Evolutionary conservation across 2,113 vertebrate species (phyloP), one percentile per base, ranked within the genome.

Genomic region (Hypanus sabinus): DNA sequence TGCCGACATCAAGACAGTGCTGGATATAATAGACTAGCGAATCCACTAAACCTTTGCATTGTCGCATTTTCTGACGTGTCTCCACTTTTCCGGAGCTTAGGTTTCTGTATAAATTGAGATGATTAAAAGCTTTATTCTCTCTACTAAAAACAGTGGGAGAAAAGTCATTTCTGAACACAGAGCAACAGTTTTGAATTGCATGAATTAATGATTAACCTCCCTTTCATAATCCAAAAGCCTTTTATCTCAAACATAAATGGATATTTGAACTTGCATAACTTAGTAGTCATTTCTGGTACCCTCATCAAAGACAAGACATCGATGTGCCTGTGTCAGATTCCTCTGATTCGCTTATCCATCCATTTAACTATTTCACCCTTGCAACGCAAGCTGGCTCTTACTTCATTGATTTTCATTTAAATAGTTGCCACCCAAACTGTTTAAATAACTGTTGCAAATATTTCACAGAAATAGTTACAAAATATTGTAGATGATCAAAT

Each of bases 71-170:
- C 96, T 98, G 97, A 55, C 98, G 97, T 0, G 98, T 99, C 94
- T 97, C 97, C 95, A 98, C 98, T 94, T 97, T 99, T 94, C 98
- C 97, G 0, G 99, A 99, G 96, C 99, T 99, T 96, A 99, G 95
- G 94, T 99, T 99, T 95, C 99, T 99, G 95, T 33, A 93, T n/a
- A 87, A 73, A 76, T 55, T 55, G 36, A 60, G 57, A 76, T 30
- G 36, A 77, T 3, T 16, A 93, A 46, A 1, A 14, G 70, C 20
- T 27, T 55, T 73, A 93, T 93, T 73, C 68, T 73, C 27, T 38
- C 14, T 2, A 93, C 24, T 1, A 8, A 94, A 46, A 7, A 20
- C 0, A 76, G 57, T 8, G 30, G n/a, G 12, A 87, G 0, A 87
- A 24, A n/a, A 5, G 3, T 4, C 60, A 90, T 33, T 24, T 24